Evolutionary conservation across 1,140 invertebrate species (phyloP).

Genomic region (Druon quercuslanigerum): DNA sequence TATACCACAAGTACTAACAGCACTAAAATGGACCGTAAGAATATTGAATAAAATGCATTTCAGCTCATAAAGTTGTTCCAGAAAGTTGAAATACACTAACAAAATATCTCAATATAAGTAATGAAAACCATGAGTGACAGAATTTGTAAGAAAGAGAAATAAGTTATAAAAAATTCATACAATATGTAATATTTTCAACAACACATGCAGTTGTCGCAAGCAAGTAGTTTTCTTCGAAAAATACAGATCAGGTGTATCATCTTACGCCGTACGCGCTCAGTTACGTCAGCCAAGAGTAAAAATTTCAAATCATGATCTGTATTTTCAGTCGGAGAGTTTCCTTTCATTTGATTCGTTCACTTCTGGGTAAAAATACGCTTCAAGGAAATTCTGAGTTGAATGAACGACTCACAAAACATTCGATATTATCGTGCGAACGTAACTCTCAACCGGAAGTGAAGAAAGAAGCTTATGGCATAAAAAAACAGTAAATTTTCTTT

Average conservation of each 20-base stretch:
- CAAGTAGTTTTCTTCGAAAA: neutral
- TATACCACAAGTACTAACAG: neutral
- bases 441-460: neutral
- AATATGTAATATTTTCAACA: neutral
- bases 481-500: no score
- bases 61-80: no score
- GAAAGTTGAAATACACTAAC: no score
- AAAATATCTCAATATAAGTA: no score
- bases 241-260: neutral
- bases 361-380: slow-evolving; percentile 16
- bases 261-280: neutral
- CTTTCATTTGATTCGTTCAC: slow-evolving; percentile 11
- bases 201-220: neutral
- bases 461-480: neutral
- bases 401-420: slow-evolving; percentile 13
- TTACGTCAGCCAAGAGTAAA: neutral
- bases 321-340: slow-evolving; percentile 7
- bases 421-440: neutral
- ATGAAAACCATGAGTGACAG: no score
- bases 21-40: neutral
- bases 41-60: neutral
- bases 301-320: slow-evolving; percentile 4
- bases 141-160: neutral
- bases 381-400: slow-evolving; percentile 16
- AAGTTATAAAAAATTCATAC: neutral